phyloP scores from a whole-genome alignment of 2,888 invertebrate genomes.

The Lasioglossum leucozonium region DNA sequence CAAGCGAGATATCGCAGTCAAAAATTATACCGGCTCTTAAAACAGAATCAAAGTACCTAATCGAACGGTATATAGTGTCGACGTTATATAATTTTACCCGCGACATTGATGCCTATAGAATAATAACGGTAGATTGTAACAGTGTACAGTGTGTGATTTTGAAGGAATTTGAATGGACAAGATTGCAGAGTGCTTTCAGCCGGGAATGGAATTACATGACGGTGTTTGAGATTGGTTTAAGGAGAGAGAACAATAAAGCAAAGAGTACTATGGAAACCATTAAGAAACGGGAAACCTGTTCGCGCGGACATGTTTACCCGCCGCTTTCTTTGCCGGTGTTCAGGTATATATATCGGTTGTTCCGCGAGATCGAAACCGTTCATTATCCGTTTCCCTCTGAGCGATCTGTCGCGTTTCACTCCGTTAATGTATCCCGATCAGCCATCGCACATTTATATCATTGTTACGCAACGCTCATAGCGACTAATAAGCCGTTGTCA shows the following conservation, averaged over 20 bases:
- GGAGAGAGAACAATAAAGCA: conserved; percentile 5
- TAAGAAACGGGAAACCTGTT: conserved; percentile 15
- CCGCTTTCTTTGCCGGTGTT: conserved; percentile 10
- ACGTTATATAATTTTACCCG: background rate
- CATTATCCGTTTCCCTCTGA: conserved; percentile 44
- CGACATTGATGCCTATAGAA: background rate
- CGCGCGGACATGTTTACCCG: conserved; percentile 14
- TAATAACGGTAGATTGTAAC: background rate
- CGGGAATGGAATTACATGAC: conserved; percentile 10
- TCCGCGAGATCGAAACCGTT: conserved; percentile 33
- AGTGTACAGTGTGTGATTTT: conserved; percentile 6
- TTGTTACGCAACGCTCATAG: conserved; percentile 45
- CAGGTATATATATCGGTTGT: conserved; percentile 4
- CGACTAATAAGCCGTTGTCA: conserved; percentile 55
- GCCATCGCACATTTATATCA: conserved; percentile 40
- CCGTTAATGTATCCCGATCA: conserved; percentile 32
- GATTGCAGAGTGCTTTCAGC: background rate
- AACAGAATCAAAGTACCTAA: background rate
- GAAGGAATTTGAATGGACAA: conserved; percentile 2
- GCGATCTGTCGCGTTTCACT: conserved; percentile 25
- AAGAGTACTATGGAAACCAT: conserved; percentile 13
- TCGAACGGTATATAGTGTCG: background rate
- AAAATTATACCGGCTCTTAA: background rate
- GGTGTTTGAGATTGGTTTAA: background rate
- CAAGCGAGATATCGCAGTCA: background rate